Evolutionary conservation across 1,140 invertebrate genomes (phyloP).

Genomic region (Macrocentrus cingulum): DNA sequence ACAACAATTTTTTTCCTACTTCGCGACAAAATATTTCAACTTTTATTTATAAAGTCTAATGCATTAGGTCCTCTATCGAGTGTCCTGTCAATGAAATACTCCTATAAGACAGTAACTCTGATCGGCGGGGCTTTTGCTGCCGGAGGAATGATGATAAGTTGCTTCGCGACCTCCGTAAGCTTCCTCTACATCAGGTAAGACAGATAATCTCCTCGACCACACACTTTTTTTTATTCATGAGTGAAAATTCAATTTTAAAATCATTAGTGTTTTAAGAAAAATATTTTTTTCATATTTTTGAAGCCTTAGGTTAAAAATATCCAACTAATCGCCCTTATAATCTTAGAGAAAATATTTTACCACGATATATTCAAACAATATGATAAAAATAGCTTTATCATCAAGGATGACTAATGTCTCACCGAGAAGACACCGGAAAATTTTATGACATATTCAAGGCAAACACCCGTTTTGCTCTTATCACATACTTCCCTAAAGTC

Average conservation of each 20-base stretch:
- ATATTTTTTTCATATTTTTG: too few relatives aligned
- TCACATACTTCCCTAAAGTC: too few relatives aligned
- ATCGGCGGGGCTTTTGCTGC: conserved; percentile 79
- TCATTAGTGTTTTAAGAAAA: too few relatives aligned
- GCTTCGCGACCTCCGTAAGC: conserved; percentile 73
- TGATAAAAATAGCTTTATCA: too few relatives aligned
- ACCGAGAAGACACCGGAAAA: too few relatives aligned
- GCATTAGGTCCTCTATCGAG: conserved; percentile 89
- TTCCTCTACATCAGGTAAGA: conserved; percentile 77
- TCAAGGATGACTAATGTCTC: too few relatives aligned
- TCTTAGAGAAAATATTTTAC: too few relatives aligned
- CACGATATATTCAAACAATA: too few relatives aligned
- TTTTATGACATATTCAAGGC: too few relatives aligned
- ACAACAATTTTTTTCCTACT: conserved; percentile 27
- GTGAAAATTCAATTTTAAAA: not conserved
- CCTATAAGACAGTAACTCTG: conserved; percentile 84
- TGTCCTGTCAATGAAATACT: conserved; percentile 83
- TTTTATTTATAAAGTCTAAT: conserved; percentile 13
- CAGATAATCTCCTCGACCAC: not conserved
- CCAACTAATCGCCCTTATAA: too few relatives aligned
- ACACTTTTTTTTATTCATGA: not conserved
- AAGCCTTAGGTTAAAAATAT: too few relatives aligned
- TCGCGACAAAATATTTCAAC: conserved; percentile 27
- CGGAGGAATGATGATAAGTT: conserved; percentile 80
- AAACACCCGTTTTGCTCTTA: too few relatives aligned